Evolutionary conservation across 1,140 invertebrate genomes (phyloP), one percentile per base, ranked within the genome.

Genomic region (Leucophenga varia): DNA sequence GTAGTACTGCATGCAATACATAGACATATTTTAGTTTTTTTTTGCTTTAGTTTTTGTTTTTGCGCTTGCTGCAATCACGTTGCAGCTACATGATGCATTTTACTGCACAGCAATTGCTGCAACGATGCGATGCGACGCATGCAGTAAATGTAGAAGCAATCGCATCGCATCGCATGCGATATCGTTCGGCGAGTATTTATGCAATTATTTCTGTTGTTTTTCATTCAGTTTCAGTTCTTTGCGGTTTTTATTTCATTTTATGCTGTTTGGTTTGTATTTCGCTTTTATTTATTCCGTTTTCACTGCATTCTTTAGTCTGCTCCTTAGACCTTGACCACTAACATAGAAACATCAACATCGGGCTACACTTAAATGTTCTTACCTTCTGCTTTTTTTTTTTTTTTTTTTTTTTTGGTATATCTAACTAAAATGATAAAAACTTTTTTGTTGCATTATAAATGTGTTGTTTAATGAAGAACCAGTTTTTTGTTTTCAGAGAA

Each of bases 241-340:
- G 52, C 46, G 32, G 30, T 43, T 55, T 35, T 43, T 37, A 30
- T 30, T 18, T 34, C n/a, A n/a, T 44, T 47, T 51, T 54, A 51
- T 43, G 52, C 44, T 51, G 44, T 57, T 51, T 35, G 54, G 64
- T 52, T 32, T 49, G 51, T 52, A 52, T 47, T 46, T 42, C 37
- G 45, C 51, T 30, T 48, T 56, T 45, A 47, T 64, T 64, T 64
- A 59, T 57, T 64, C 51, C 43, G 43, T 51, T 61, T 61, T 52
- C 52, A 36, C 34, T 50, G 59, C 52, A 55, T 49, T 61, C 34
- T n/a, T 52, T 54, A 52, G 52, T 53, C 53, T 71, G 67, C 67
- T 67, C 67, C 67, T 71, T 71, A 71, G 67, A 71, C 67, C 67
- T 71, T 71, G 67, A 71, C 67, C 67, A 71, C 63, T 71, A 71